Base-by-base conservation (phyloP, 2,113 vertebrate species). In the Otus sunia region DNA sequence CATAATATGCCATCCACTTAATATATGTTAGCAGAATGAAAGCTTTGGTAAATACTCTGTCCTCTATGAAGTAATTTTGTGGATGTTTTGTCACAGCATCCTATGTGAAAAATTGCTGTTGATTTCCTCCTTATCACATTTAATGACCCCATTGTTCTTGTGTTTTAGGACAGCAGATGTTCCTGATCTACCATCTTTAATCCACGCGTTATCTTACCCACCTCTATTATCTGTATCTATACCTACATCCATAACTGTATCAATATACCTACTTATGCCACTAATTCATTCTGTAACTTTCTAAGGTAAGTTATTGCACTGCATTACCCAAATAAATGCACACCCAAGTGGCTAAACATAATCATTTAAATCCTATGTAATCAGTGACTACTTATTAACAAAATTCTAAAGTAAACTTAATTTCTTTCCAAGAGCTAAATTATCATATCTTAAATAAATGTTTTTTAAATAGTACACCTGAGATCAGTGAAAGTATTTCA, bases 141-240 rank as follows among this genome's bases (percentile, higher is more conserved):
- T 32, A 59, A 27, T 29, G 2, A 39, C 15, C 2, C 10, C 7
- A 45, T 29, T 5, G 0, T 47, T 36, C 47, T 49, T 52, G 5
- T 43, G 11, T 5, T 79, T 68, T 88, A 47, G 11, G 23, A 74
- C 8, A 77, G 41, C 12, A 88, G 32, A 68, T 69, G 12, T 16
- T 91, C 36, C 58, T 69, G 13, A 72, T 71, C 43, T 87, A 23
- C 13, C 5, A 16, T 34, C 25, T 66, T 25, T 21, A 68, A 43
- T 10, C 7, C 30, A 56, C 0, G 0, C 69, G 6, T 39, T 58
- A 47, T 75, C 71, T 45, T 62, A n/a, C 5, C 11, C 91, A 7
- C 15, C 12, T 45, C 66, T 56, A n/a, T 55, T 71, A 73, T 19
- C 23, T 72, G 13, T 30, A 41, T 6, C 12, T 47, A 6, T 10